Base-by-base conservation (phyloP, 2,888 invertebrate genomes). In the Unio delphinus region DNA sequence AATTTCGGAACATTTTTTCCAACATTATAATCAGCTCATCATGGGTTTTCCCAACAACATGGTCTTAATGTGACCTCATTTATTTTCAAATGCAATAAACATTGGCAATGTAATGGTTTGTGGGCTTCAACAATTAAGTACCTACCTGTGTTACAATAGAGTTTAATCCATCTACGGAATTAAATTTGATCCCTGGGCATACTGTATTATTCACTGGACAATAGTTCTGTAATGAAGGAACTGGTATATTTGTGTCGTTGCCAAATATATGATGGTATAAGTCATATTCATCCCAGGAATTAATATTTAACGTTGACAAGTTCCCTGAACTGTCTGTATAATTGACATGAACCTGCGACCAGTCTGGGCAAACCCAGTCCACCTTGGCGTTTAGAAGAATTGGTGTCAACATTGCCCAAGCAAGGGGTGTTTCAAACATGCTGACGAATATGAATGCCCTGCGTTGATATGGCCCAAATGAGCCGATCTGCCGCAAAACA, bases 391-490 rank as follows among this genome's bases (percentile, higher is more conserved):
- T 81, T 3, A 85, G 77, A 63, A 89, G 80, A 23, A 88, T 83
- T 1, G 87, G 87, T 28, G 87, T 78, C 55, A 89, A 73, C 86
- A 89, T 87, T 15, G 86, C 86, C 87, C 88, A 88, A 17, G 87
- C 87, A 26, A 86, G 80, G 0, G 89, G 87, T 0, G 86, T 84
- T 71, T 89, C 89, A 79, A 88, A 87, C 76, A 86, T 74, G 65
- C 86, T 87, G 8, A 88, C 86, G 11, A 88, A 69, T 7, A 88
- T 56, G 64, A 88, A 88, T 5, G 87, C 81, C n/a, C 86, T 69
- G 4, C 84, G 69, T 78, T 89, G 89, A 70, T 80, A 87, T 5
- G 84, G 85, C 11, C 89, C 89, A 81, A 88, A 88, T 2, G 83
- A 78, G 4, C 87, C 84, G 6, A 88, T 61, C 66, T 84, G 68